Base-by-base conservation (phyloP, 2,113 vertebrate species). In the Engystomops pustulosus region DNA sequence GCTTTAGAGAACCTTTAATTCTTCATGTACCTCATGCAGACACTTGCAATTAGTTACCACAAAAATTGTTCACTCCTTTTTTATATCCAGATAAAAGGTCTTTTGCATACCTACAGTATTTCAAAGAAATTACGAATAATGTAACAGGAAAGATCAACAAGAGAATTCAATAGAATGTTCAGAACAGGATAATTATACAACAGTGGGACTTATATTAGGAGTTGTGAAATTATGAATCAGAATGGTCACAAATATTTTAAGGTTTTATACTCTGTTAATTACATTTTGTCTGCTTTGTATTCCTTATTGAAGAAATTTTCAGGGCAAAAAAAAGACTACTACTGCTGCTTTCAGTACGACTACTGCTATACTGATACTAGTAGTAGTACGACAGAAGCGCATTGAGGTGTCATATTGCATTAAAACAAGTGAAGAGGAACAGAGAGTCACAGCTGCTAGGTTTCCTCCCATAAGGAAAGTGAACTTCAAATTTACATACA, bases 1-100 rank as follows among this genome's bases (percentile, higher is more conserved):
- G 23, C 36, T 23, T 23, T n/a, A 70, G 18, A 38, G 36, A 78
- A 23, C 8, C 53, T 60, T 60, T 78, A 55, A 77, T 77, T 36
- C 30, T 36, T 36, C 74, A 27, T 53, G 17, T 27, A 53, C 27
- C 47, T 51, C 47, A 77, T 77, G 74, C 51, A 25, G n/a, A 17
- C n/a, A 60, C 18, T 6, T 78, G 51, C n/a, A 78, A 60, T 60
- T 60, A 44, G 53, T 41, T 14, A 23, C 17, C 34, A 15, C 53
- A 14, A 78, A 78, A 78, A 58, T 17, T 53, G 27, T 34, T 75
- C 44, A 74, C 25, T 47, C 45, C n/a, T 15, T 30, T 75, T 47
- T 72, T 74, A 11, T 74, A 23, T 74, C 23, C 20, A 72, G 17
- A 72, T 55, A 23, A 72, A 6, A n/a, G 14, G 71, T 53, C 10